Evolutionary conservation across 2,113 vertebrate species (phyloP), one percentile per base, ranked within the genome.

Genomic region (Vireo altiloquus): DNA sequence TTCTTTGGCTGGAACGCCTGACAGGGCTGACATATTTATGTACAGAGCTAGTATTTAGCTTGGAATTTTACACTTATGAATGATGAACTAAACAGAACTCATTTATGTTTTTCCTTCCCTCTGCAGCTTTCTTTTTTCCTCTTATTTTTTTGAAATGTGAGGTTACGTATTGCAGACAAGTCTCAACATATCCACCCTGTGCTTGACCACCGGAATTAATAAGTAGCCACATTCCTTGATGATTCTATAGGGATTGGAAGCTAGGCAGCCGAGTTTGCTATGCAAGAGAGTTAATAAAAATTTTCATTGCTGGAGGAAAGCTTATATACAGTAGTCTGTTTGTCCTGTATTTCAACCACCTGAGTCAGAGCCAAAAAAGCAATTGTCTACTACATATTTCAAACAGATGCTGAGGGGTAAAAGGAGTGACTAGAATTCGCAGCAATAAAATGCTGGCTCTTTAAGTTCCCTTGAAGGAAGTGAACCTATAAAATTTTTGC

Each of bases 391-490:
- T 98, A 97, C 98, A 98, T 98, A 98, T 99, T 99, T 99, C 98
- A 98, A 98, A 98, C 99, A 99, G 98, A 99, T 99, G 98, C 98
- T 98, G 97, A 97, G 97, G 98, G 97, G 90, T 96, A 97, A 94
- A 92, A 98, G 96, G 95, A 97, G 97, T 97, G 96, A 95, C 96
- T 96, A 98, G 98, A 98, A 98, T 98, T 97, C 86, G 40, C 98
- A 98, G 98, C 98, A 98, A 96, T 98, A 98, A 98, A 98, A 97
- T 72, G 60, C 94, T 80, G 96, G 59, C 96, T 97, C 96, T 98
- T 96, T 90, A 92, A 96, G 97, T 96, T 98, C 96, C 95, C 97
- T 96, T 96, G 93, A 97, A 98, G 97, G 97, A 98, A 97, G 96
- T 96, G 96, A 97, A 97, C 97, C 97, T 96, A 97, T 98, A 97